Evolutionary conservation across 2,797 vertebrate species (phyloP).

Genomic region (Octomys mimax): DNA sequence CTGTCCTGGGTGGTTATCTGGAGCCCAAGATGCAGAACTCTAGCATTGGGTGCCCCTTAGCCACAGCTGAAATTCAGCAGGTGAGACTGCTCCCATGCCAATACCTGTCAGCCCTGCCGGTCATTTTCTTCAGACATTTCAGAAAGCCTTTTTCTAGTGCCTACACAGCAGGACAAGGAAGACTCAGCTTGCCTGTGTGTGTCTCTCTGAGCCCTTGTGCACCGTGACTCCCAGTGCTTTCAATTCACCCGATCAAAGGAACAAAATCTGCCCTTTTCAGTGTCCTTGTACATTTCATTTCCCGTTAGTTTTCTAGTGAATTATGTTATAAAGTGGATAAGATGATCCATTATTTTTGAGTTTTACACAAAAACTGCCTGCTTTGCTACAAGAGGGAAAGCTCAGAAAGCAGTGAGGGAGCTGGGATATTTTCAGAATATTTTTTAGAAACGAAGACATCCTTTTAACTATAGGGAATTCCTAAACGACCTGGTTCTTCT

Average conservation of each 20-base stretch:
- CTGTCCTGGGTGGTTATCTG: neutral
- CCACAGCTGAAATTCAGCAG: neutral
- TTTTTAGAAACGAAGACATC: neutral
- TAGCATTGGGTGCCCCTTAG: neutral
- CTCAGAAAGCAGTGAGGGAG: neutral
- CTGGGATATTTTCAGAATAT: neutral
- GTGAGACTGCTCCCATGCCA: neutral
- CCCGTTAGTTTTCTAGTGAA: neutral
- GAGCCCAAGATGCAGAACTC: neutral
- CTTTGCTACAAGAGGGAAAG: neutral
- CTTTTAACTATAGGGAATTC: neutral
- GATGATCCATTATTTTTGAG: slow-evolving; percentile 16
- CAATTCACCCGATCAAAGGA: neutral
- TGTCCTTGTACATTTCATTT: neutral
- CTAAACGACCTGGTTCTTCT: neutral
- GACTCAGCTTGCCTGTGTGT: neutral
- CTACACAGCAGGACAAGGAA: neutral
- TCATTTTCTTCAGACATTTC: slow-evolving; percentile 18
- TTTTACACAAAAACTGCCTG: neutral
- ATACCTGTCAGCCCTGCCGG: neutral
- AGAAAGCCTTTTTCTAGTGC: neutral
- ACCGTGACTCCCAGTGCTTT: neutral
- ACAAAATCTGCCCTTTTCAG: neutral
- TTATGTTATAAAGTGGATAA: neutral
- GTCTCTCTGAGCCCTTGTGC: neutral